Conservation (phyloP, 2,797 vertebrate species). For the Gobionotothen gibberifrons region DNA sequence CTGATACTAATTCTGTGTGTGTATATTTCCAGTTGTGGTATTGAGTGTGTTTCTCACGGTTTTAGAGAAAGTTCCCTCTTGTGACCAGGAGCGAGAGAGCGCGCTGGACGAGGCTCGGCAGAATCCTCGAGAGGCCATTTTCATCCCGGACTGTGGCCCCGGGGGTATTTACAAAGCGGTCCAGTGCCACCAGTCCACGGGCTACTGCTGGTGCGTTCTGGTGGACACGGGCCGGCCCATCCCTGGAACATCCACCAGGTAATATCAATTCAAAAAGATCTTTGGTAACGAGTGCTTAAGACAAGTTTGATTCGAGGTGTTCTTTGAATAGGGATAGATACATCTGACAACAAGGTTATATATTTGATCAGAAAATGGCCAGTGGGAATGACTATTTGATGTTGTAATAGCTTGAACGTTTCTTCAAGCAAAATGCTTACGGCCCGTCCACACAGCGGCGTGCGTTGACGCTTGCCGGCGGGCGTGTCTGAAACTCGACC, state of each 20-base stretch:
- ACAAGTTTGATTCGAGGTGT: too few species aligned
- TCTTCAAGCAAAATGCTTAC: not conserved
- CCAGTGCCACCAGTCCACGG: conserved; percentile 98
- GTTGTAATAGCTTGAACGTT: not conserved
- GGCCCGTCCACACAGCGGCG: too few species aligned
- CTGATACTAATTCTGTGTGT: not conserved
- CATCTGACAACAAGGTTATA: too few species aligned
- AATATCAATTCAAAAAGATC: conserved; percentile 42
- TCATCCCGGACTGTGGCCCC: conserved; percentile 93
- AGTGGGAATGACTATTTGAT: not conserved
- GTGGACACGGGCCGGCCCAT: conserved; percentile 96
- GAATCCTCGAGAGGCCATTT: conserved; percentile 91
- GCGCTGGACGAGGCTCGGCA: conserved; percentile 92
- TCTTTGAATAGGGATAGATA: too few species aligned
- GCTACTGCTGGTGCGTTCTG: conserved; percentile 98
- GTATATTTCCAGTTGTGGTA: conserved; percentile 33
- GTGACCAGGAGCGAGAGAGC: conserved; percentile 96
- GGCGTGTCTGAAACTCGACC: too few species aligned
- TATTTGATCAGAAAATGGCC: too few species aligned
- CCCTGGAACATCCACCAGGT: conserved; percentile 96
- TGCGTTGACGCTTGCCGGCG: too few species aligned
- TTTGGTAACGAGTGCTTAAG: too few species aligned
- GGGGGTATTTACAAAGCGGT: conserved; percentile 94
- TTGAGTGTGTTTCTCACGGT: conserved; percentile 79
- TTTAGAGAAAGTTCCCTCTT: conserved; percentile 97